Evolutionary conservation across 2,888 invertebrate species (phyloP), one percentile per base, ranked within the genome.

Genomic region (Himalopsyche japonica): DNA sequence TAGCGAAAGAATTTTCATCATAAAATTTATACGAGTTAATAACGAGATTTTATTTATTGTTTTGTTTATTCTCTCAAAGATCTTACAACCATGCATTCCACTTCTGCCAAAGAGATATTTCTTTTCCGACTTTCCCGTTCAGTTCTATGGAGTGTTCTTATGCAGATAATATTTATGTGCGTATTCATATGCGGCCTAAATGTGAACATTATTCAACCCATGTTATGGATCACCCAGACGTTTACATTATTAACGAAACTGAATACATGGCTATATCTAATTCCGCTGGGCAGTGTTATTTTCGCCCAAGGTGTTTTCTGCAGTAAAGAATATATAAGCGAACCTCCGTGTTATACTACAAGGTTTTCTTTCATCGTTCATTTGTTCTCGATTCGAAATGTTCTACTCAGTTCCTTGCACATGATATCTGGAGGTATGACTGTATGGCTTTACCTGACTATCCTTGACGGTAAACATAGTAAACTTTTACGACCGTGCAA

Each of bases 271-370:
- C 89, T 95, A 0, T 95, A 94, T 87, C 93, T 95, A 77, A 89
- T 95, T 34, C 93, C 95, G 0, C 92, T 96, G 24, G 91, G 93
- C 15, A 89, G 92, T 34, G 93, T 95, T 0, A 94, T 95, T 12
- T 93, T 95, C 85, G 92, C 95, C 7, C 95, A 96, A 90, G 95
- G 96, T n/a, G 91, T 95, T 64, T 92, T 95, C 48, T 94, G 95
- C 88, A 95, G 95, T 77, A 95, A 95, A 88, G 94, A 94, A 87
- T 95, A 95, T 88, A 92, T 95, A 32, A 91, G 92, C 27, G 93
- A 93, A 79, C 90, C 93, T 49, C 92, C 92, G 0, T 95, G 94
- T 88, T 93, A 93, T 86, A 92, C 94, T 57, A 95, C 94, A 18
- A 93, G 96, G 88, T 95, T 95, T 88, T 92, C 93, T 3, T 94